phyloP scores from a whole-genome alignment of 2,113 vertebrate species.

The Cercocebus atys region DNA sequence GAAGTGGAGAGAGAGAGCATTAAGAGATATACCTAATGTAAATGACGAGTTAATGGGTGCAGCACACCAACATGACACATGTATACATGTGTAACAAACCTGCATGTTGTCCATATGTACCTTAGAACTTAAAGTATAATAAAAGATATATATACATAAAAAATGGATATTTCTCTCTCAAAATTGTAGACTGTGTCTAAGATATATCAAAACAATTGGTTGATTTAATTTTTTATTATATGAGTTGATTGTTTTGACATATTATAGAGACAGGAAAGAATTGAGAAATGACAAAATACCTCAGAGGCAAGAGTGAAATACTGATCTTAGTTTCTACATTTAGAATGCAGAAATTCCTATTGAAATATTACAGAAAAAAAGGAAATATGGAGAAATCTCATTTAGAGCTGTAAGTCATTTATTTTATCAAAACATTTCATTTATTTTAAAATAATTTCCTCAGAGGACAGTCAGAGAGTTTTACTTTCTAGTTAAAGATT shows the following conservation, averaged over 20 bases:
- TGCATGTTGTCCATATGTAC: too few relatives aligned
- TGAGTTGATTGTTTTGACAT: background rate
- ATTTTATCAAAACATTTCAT: slow-evolving; percentile 11
- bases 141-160: too few relatives aligned
- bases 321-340: background rate
- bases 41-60: too few relatives aligned
- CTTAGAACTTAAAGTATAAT: too few relatives aligned
- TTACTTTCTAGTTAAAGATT: background rate
- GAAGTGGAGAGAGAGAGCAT: too few relatives aligned
- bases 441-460: background rate
- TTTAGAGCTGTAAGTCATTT: background rate
- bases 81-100: too few relatives aligned
- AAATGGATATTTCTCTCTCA: background rate
- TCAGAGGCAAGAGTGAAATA: background rate
- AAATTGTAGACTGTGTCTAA: background rate
- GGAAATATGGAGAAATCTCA: background rate
- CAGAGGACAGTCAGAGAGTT: background rate
- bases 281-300: background rate
- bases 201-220: background rate
- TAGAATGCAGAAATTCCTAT: background rate
- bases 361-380: background rate
- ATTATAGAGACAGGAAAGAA: background rate
- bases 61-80: too few relatives aligned
- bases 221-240: background rate
- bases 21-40: too few relatives aligned